Percentiles rank a stretch among this genome's conserved stretches.
phyloP scores from a whole-genome alignment of 2,888 invertebrate species.

The Trachelus tabidus region DNA sequence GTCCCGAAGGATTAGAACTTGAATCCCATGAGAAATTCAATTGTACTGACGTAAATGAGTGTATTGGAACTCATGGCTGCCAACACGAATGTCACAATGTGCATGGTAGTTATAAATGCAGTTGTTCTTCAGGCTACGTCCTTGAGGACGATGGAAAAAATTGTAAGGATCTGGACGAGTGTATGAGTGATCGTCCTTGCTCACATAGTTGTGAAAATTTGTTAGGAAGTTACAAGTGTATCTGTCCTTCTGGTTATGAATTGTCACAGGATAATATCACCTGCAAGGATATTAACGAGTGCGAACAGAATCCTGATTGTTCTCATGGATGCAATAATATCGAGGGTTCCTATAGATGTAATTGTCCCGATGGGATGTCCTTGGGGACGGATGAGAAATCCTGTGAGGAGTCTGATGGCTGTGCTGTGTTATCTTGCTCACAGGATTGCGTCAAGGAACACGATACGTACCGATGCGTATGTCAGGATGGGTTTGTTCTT shows the following conservation, averaged over 20 bases:
- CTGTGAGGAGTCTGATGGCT: conserved; percentile 32
- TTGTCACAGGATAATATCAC: conserved; percentile 31
- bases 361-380: conserved; percentile 60
- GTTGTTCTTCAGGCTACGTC: conserved; percentile 66
- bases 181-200: conserved; percentile 39
- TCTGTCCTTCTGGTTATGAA: conserved; percentile 63
- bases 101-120: conserved; percentile 70
- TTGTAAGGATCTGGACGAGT: conserved; percentile 62
- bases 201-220: conserved; percentile 54
- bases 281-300: conserved; percentile 60
- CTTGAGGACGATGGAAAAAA: conserved; percentile 65
- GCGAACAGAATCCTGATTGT: conserved; percentile 67
- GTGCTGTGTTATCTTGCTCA: conserved; percentile 65
- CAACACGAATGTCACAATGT: conserved; percentile 67
- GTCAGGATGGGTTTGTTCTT: conserved; percentile 53
- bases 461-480: conserved; percentile 52
- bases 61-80: conserved; percentile 51
- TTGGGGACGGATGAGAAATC: conserved; percentile 42
- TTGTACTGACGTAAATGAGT: conserved; percentile 41
- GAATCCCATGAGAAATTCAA: conserved; percentile 33
- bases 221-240: conserved; percentile 66
- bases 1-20: conserved; percentile 64
- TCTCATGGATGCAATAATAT: conserved; percentile 64
- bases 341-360: conserved; percentile 49
- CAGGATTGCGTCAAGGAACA: conserved; percentile 63